Evolutionary conservation across 1,140 invertebrate species (phyloP), one percentile per base, ranked within the genome.

Genomic region (Odontomachus brunneus): DNA sequence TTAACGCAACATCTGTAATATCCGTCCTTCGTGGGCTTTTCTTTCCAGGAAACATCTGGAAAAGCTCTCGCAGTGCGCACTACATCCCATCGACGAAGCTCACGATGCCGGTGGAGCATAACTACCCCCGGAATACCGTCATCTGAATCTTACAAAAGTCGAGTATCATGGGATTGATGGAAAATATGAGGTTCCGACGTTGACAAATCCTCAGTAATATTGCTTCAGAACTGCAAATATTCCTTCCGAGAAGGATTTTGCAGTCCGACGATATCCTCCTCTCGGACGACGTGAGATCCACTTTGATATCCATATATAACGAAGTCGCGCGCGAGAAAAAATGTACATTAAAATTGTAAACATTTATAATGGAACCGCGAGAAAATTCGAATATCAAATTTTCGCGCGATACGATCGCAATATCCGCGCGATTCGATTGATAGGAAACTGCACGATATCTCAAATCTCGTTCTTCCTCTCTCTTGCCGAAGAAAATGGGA

Each of bases 381-480:
- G 38, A 48, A 69, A 71, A 80, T 69, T 80, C 33, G 26, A 57
- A 71, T 69, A 12, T 55, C 38, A 44, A 80, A 17, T 38, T 59
- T 24, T 71, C 19, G 62, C 51, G 33, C 15, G 84, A 60, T 84
- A 82, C 53, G 26, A 53, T 62, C 55, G 86, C 73, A 78, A 87
- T 87, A 84, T 87, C 83, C 85, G 67, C 57, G 82, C 55, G 72
- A 87, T 84, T 71, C 67, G 82, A 87, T 83, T 83, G 85, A 87
- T 87, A 87, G 48, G 65, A 48, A n/a, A 17, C 38, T 26, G 60
- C 75, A 24, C 57, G 14, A 4, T n/a, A n/a, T 26, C 19, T 65
- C 60, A 26, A 76, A 76, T 76, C 48, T 66, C 60, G 22, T n/a
- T n/a, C n/a, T n/a, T n/a, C n/a, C n/a, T n/a, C 24, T 51, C 38